Evolutionary conservation across 2,113 vertebrate genomes (phyloP), one percentile per base, ranked within the genome.

Genomic region (Labrus mixtus): DNA sequence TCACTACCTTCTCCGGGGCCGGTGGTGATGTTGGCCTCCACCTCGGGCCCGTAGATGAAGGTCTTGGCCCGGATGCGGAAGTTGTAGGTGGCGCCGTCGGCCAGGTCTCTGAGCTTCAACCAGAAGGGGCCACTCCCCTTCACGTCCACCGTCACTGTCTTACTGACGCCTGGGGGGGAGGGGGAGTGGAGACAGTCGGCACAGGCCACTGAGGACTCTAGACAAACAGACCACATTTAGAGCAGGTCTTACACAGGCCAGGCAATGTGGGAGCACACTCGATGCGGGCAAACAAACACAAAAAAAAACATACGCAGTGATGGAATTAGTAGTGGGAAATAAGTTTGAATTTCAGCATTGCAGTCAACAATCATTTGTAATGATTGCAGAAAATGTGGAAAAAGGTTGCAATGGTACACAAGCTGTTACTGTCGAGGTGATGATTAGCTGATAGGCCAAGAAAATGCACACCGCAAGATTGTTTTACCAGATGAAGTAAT

Each of bases 131-230:
- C 95, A 68, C 72, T 94, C 4, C 96, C 97, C 91, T 97, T 98
- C 92, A 99, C 97, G 0, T 99, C 98, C 92, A 99, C 97, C 0
- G 97, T 99, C 68, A 99, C 98, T 0, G 97, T 98, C 94, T 98
- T 99, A 94, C 98, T 99, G 89, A 99, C 95, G 0, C 98, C 98
- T 98, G 95, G 11, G 75, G 90, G 81, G 88, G 88, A 93, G 88
- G 90, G 91, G 91, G 90, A 94, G 93, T 91, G 89, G 61, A 90
- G 91, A 92, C 92, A 93, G 85, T 93, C 91, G 91, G 81, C 90
- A 93, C 90, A 95, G 91, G 90, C 91, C 93, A 91, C 90, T 88
- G 93, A 94, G 68, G 93, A 91, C 76, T 89, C 92, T 92, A 71
- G 88, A 91, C 82, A 91, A 84, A 94, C 91, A 91, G 81, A 91